Conservation (phyloP, 2,113 vertebrate genomes). For the Pica pica region DNA sequence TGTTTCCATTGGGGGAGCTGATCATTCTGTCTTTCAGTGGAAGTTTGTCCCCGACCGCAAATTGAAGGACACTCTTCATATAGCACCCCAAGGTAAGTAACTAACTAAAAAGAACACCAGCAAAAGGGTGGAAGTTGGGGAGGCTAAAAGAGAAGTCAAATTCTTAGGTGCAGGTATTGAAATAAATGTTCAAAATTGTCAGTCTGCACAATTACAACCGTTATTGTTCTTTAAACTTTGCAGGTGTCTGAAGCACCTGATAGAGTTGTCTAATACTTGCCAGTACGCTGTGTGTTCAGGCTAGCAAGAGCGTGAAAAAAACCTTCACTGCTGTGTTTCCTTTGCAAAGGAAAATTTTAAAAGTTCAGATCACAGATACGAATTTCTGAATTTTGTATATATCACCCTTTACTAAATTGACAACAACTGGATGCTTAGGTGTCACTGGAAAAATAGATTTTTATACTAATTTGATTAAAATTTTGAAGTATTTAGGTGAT, state of each 20-base stretch:
- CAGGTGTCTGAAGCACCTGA: not conserved
- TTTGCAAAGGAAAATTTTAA: not conserved
- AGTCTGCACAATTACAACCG: not conserved
- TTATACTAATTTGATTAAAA: not conserved
- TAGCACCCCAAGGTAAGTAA: conserved; percentile 88
- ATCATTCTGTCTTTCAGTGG: conserved; percentile 99
- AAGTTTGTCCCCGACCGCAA: conserved; percentile 96
- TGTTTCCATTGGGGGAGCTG: conserved; percentile 94
- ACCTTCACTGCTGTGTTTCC: not conserved
- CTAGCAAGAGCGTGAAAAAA: not conserved
- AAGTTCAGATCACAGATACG: rapidly evolving
- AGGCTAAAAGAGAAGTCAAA: not conserved
- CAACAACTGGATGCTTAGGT: not conserved
- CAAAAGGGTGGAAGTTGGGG: rapidly evolving
- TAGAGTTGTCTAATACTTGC: not conserved
- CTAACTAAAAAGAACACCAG: rapidly evolving
- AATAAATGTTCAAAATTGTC: not conserved
- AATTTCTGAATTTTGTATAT: not conserved
- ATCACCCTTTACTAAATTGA: not conserved
- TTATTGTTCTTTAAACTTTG: not conserved
- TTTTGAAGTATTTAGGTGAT: not conserved
- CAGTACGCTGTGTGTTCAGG: not conserved
- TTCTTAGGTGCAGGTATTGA: not conserved
- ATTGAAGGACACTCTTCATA: conserved; percentile 89
- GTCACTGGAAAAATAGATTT: not conserved